Evolutionary conservation across 2,113 vertebrate species (phyloP), one percentile per base, ranked within the genome.

Genomic region (Oncorhynchus gorbuscha): DNA sequence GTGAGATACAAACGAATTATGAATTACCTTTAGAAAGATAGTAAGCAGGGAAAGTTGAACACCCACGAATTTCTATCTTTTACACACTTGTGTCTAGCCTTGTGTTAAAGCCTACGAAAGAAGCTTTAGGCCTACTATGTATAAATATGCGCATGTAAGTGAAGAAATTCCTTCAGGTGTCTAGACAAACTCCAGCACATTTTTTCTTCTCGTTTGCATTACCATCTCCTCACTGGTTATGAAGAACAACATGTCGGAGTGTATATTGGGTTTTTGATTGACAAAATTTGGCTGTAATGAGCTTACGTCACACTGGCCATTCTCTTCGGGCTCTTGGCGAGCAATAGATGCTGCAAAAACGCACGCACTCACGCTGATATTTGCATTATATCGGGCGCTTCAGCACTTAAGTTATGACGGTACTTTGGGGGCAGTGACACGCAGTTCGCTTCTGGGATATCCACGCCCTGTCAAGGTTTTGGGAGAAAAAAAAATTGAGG

Each of bases 371-470:
- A 45, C 39, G 55, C 55, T 58, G 13, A 6, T 18, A 58, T 18
- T 45, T 45, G 39, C 39, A 3, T 11, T 45, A 11, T 45, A 45
- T 45, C 3, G 39, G 9, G 39, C 2, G 9, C 8, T 45, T 45
- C 39, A 45, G 39, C 39, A 72, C 72, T 48, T 26, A 48, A 51
- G n/a, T 76, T 32, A 76, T 71, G 78, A 73, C 59, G 69, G 73
- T 71, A 67, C 58, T 28, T 67, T 58, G 51, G 59, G 24, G 66
- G 58, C 65, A 70, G 39, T 49, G 68, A 45, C 39, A 45, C 2
- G 39, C 39, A 11, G 39, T 45, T 61, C 22, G 28, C 32, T 55
- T 58, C 39, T 75, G 73, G 69, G 59, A 45, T 69, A 75, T 75
- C 69, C 76, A 20, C 51, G 68, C 39, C 32, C 68, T 58, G 39